Conservation (phyloP, 2,888 invertebrate species). For the Agonopterix heracliana region DNA sequence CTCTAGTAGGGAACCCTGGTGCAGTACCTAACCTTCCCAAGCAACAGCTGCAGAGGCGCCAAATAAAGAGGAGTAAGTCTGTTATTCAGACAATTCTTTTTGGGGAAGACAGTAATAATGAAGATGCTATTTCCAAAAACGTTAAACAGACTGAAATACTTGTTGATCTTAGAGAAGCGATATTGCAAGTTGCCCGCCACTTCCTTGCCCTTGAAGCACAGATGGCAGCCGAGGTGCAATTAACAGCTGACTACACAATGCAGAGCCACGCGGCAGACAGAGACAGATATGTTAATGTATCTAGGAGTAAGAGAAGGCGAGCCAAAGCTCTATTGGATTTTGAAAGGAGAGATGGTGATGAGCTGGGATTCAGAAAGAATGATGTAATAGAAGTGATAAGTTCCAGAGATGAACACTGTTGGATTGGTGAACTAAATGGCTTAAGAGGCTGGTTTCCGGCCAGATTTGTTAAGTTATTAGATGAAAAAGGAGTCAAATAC, state of each 20-base stretch:
- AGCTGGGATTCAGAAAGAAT: slow-evolving; percentile 97
- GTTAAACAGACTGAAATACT: slow-evolving; percentile 98
- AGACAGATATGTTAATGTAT: slow-evolving; percentile 95
- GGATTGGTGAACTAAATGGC: slow-evolving; percentile 98
- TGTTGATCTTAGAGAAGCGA: slow-evolving; percentile 97
- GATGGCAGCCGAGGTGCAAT: slow-evolving; percentile 83
- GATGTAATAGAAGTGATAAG: slow-evolving; percentile 98
- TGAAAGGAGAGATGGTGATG: slow-evolving; percentile 98
- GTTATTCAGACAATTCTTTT: slow-evolving; percentile 92
- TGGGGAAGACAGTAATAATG: slow-evolving; percentile 85
- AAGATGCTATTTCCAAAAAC: slow-evolving; percentile 95
- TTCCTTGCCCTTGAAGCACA: slow-evolving; percentile 96
- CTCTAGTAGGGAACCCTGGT: slow-evolving; percentile 93
- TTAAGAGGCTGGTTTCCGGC: slow-evolving; percentile 98
- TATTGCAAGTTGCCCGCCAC: slow-evolving; percentile 92
- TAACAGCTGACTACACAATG: slow-evolving; percentile 95
- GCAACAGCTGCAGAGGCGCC: slow-evolving; percentile 90
- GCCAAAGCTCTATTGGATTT: slow-evolving; percentile 98
- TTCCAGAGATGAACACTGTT: slow-evolving; percentile 98
- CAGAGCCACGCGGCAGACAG: slow-evolving; percentile 96
- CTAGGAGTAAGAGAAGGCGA: slow-evolving; percentile 88
- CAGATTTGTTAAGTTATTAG: slow-evolving; percentile 95
- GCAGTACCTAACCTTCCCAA: slow-evolving; percentile 94
- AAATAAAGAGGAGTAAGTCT: slow-evolving; percentile 93
- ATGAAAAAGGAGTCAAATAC: slow-evolving; percentile 87